Evolutionary conservation across 2,888 invertebrate genomes (phyloP), one percentile per base, ranked within the genome.

Genomic region (Apomyelois bistriatella): DNA sequence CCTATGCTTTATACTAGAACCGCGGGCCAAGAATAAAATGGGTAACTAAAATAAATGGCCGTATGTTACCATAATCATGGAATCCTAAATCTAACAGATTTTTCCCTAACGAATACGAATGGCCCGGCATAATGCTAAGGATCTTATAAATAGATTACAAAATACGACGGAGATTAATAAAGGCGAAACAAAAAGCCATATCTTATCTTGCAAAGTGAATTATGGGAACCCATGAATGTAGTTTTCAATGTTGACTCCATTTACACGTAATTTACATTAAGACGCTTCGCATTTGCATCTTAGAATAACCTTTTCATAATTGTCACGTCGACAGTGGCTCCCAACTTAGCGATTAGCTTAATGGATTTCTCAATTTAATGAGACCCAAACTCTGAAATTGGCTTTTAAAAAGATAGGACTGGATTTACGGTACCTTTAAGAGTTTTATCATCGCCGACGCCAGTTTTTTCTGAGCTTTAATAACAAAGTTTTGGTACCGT

Each of bases 1-100:
- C 81, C 88, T 82, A 86, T 88, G 89, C 84, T 82, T 86, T 87
- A 85, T 82, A 84, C 83, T 78, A 81, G 80, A 81, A 87, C 85
- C 84, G 76, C 80, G 79, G 79, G 81, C 85, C 82, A 82, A 81
- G 84, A 87, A 85, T 87, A 83, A 87, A 87, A 85, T 83, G 83
- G 82, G 80, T 85, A 88, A 86, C 87, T 84, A 82, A 87, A 89
- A 89, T 86, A 76, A 83, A 87, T 86, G 78, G 78, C 72, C 74
- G 64, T 72, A 76, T 75, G 82, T 82, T 80, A 79, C 80, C 80
- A 80, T 82, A 82, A 85, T 85, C 85, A 82, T 81, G 79, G 79
- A 83, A 81, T 80, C 73, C 68, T 69, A 68, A 72, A 76, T 72
- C 65, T 64, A 68, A 72, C 73, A 74, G 74, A 66, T 73, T 79